Evolutionary conservation across 2,797 vertebrate genomes (phyloP).

Genomic region (Melanotaenia maccullochi): DNA sequence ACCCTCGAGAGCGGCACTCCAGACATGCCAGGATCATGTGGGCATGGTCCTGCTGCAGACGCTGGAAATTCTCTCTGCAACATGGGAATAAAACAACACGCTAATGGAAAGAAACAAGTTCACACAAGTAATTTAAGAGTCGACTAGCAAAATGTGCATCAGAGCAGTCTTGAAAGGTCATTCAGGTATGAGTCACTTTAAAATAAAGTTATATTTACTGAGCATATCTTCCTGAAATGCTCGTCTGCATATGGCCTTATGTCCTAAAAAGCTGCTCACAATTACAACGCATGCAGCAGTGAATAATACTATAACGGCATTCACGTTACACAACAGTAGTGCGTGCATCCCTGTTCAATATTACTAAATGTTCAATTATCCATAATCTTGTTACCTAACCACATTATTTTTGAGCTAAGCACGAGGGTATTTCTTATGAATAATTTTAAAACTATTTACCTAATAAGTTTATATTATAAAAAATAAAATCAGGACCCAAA

Average conservation of each 20-base stretch:
- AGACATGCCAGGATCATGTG: slow-evolving; percentile 88
- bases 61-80: slow-evolving; percentile 92
- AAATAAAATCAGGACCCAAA: no score
- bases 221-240: neutral
- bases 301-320: no score
- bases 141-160: neutral
- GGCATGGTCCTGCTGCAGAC: slow-evolving; percentile 90
- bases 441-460: neutral
- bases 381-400: neutral
- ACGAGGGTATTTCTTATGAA: neutral
- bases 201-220: neutral
- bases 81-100: neutral
- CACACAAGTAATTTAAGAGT: no score
- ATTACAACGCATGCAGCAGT: no score
- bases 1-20: slow-evolving; percentile 79
- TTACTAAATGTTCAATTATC: neutral
- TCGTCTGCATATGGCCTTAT: no score
- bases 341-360: no score
- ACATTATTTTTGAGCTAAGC: neutral
- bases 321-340: no score
- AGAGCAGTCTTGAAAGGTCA: neutral
- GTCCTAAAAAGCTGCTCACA: no score
- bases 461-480: neutral
- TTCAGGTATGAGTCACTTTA: no score
- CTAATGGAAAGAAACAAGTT: neutral